Evolutionary conservation across 2,113 vertebrate genomes (phyloP).

Genomic region (Strix uralensis): DNA sequence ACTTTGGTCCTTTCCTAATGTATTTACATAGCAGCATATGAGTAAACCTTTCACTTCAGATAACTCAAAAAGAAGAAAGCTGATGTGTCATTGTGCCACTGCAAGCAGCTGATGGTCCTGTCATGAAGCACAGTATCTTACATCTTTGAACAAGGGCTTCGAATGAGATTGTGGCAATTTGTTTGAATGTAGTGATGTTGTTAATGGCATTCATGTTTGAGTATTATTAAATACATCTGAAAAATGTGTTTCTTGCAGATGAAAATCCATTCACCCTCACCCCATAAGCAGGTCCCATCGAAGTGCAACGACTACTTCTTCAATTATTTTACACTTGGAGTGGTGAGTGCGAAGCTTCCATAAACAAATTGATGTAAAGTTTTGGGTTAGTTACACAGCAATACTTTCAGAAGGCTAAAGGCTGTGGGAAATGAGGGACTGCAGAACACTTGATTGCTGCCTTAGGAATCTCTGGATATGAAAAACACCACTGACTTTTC

Average conservation of each 20-base stretch:
- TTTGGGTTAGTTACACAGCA: not conserved
- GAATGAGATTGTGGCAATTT: not conserved
- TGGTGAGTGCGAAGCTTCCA: slow-evolving; percentile 81
- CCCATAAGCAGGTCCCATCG: slow-evolving; percentile 97
- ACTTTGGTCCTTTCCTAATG: not conserved
- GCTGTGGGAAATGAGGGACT: not conserved
- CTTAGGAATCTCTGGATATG: not conserved
- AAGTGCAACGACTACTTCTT: slow-evolving; percentile 99
- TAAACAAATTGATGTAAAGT: not conserved
- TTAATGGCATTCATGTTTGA: not conserved
- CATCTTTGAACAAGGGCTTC: not conserved
- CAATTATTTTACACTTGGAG: slow-evolving; percentile 97
- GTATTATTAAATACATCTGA: not conserved
- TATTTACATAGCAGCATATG: not conserved
- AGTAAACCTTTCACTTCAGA: not conserved
- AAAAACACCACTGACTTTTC: not conserved
- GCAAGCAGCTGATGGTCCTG: not conserved
- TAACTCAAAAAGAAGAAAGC: not conserved
- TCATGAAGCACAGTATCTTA: not conserved
- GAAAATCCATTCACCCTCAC: slow-evolving; percentile 99
- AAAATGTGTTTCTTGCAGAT: slow-evolving; percentile 79
- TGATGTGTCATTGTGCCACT: not conserved
- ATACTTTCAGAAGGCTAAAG: not conserved
- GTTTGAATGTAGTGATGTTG: not conserved
- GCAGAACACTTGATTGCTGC: not conserved